Base-by-base conservation (phyloP, 2,888 invertebrate genomes). In the Mesochorus sp. region DNA sequence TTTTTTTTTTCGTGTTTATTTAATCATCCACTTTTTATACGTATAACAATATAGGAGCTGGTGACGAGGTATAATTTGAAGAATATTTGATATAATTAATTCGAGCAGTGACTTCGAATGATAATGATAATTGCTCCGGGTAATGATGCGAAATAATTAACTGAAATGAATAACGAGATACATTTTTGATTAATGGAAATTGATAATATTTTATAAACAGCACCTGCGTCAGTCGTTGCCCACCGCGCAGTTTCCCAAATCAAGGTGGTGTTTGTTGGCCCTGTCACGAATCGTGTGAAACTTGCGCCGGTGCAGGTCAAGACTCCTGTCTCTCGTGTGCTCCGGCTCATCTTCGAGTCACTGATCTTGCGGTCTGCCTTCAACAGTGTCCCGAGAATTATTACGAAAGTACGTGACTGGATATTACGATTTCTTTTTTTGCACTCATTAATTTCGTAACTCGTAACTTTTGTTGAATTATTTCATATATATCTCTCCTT, bases 331-430 rank as follows among this genome's bases (percentile, higher is more conserved):
- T 97, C 49, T 95, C 95, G 1, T 97, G 97, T 90, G 95, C 96
- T 0, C 96, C 96, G 2, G 96, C 95, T 53, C 96, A 97, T 89
- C 93, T 97, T 51, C 93, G 96, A 86, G 96, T 97, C 61, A 95
- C 95, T 12, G 97, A 97, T 91, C 92, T 97, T 77, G 96, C 96
- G 44, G 95, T 97, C 17, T 97, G 97, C 86, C 92, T 97, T 76
- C 96, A 97, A 89, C 95, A 95, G 85, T 97, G 97, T 88, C 97
- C 97, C 0, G 97, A 97, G 87, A 96, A 97, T 57, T 97, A 97
- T 89, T 97, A 95, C 92, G 96, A 96, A 92, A 94, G 95, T 95
- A 91, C 91, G 92, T 92, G 2, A 12, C 10, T 1, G 14, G 42
- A 26, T 6, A 28, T 31, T 31, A 31, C 31, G 10, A 8, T 31